phyloP scores from a whole-genome alignment of 1,140 invertebrate species.

The Zaprionus africanus region DNA sequence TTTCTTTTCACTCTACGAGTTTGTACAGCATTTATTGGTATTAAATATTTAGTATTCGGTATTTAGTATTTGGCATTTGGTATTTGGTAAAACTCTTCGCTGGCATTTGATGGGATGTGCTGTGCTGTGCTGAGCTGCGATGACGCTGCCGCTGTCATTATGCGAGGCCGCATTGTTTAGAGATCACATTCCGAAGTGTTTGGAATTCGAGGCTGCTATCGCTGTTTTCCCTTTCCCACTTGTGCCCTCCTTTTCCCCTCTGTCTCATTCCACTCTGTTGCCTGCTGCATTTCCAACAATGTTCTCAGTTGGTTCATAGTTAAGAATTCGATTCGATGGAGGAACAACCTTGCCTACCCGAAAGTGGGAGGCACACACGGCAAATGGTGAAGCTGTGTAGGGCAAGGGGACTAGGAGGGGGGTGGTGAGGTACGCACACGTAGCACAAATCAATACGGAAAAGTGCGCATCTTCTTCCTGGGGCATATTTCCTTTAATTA shows the following conservation, averaged over 20 bases:
- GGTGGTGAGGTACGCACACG: slow-evolving; percentile 29
- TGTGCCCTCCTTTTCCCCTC: not conserved
- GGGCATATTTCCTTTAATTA: slow-evolving; percentile 72
- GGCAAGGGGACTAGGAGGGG: not conserved
- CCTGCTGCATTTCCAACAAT: slow-evolving; percentile 31
- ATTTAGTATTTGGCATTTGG: slow-evolving; percentile 51
- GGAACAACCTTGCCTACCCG: not conserved
- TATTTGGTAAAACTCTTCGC: slow-evolving; percentile 72
- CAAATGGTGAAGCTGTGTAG: not conserved
- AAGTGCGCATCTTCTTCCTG: slow-evolving; percentile 40
- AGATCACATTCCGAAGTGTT: slow-evolving; percentile 78
- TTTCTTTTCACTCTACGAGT: not conserved
- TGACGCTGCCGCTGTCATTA: slow-evolving; percentile 59
- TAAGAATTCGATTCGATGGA: slow-evolving; percentile 39
- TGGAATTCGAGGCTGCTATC: slow-evolving; percentile 64
- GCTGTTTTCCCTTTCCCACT: slow-evolving; percentile 8
- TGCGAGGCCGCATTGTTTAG: slow-evolving; percentile 71
- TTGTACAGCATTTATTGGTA: not conserved
- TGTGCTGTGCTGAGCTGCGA: not conserved
- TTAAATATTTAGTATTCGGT: slow-evolving; percentile 8
- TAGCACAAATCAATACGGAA: slow-evolving; percentile 67
- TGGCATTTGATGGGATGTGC: slow-evolving; percentile 56
- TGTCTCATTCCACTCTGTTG: slow-evolving; percentile 20
- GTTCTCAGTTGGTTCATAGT: slow-evolving; percentile 11
- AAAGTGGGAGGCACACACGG: not conserved